Evolutionary conservation across 1,140 invertebrate species (phyloP), one percentile per base, ranked within the genome.

Genomic region (Drosophila orosa): DNA sequence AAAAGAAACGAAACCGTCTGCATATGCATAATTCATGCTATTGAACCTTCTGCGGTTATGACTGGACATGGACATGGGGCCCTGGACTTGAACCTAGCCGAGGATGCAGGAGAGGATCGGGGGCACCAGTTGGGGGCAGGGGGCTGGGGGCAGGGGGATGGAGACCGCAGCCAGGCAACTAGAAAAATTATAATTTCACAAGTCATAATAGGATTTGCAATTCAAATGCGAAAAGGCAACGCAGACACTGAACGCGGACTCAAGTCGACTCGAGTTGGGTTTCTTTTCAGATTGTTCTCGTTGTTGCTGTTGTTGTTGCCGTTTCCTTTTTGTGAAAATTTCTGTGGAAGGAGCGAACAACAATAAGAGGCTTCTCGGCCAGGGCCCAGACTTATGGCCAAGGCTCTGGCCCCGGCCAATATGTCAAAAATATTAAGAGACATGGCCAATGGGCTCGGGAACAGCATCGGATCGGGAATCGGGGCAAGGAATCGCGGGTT

Each of bases 181-280:
- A 85, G 79, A 84, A 79, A 81, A 91, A 79, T 90, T 84, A 83
- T 85, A 91, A 91, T 91, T 91, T 91, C 83, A 90, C 85, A 81
- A 91, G 90, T 91, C 90, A 91, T 90, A 91, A 91, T 87, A 90
- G 82, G 82, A 91, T 91, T 91, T 91, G 90, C 90, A 91, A 91
- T 91, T 91, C 90, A 91, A 91, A 91, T 91, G 77, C 80, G 65
- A 80, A 71, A 72, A 48, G 67, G 68, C 68, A 72, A 82, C 72
- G 67, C 67, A 90, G 76, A 80, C 69, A 78, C 74, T 74, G 58
- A 71, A 74, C 54, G 58, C 45, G 67, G 68, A 69, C 48, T 66
- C 59, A 62, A 75, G 56, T 72, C 50, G 56, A 71, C 48, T 59
- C 47, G 40, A 78, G 55, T 77, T 69, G 50, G 67, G 61, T 65